Evolutionary conservation across 2,797 vertebrate species (phyloP).

Genomic region (Carduelis carduelis): DNA sequence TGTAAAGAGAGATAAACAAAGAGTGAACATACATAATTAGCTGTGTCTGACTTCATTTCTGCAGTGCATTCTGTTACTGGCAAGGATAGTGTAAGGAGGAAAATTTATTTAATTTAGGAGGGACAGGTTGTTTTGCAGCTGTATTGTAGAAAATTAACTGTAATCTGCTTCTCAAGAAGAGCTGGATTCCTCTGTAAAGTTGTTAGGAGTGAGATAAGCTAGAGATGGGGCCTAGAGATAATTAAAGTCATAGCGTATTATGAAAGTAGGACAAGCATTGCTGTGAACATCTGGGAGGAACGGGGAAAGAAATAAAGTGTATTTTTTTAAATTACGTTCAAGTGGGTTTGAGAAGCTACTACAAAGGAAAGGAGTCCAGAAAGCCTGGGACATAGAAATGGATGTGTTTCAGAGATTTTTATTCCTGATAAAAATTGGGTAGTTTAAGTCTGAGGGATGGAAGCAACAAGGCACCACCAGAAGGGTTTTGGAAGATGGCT

Average conservation of each 20-base stretch:
- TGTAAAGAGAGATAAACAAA: neutral
- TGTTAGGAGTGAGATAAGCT: neutral
- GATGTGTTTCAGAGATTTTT: neutral
- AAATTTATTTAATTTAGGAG: neutral
- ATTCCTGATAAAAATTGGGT: neutral
- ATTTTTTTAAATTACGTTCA: neutral
- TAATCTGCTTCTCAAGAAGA: neutral
- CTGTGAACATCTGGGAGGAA: neutral
- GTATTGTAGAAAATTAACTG: neutral
- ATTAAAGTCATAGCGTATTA: neutral
- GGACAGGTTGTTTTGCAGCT: neutral
- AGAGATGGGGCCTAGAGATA: neutral
- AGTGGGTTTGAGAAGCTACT: neutral
- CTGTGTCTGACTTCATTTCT: neutral
- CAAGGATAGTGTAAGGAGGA: neutral
- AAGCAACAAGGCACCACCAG: neutral
- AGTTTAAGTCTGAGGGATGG: neutral
- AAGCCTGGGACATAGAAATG: neutral
- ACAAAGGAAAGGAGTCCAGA: neutral
- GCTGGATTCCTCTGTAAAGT: neutral
- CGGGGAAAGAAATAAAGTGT: neutral
- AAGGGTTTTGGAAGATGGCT: neutral
- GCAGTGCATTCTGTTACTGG: neutral
- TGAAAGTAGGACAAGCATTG: neutral
- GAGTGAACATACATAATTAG: neutral